Base-by-base conservation (phyloP, 2,113 vertebrate species). In the Marmota monax region DNA sequence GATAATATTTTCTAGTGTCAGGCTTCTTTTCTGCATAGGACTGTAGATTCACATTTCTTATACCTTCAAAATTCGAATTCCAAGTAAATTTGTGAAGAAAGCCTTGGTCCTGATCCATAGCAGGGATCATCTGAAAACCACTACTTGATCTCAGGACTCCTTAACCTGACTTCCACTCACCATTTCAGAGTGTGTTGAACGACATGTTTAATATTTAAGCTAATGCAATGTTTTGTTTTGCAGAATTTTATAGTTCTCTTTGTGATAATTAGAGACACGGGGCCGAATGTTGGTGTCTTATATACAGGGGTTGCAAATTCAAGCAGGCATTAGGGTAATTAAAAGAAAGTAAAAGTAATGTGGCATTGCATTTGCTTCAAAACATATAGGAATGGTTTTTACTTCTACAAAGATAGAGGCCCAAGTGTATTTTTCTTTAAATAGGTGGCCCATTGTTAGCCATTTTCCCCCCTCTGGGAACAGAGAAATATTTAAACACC, bases 1-100 rank as follows among this genome's bases (percentile, higher is more conserved):
- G 85, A 77, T 39, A 87, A 17, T 90, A 56, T n/a, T 92, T 96
- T 65, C 5, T 13, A 90, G 58, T 37, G 80, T 45, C 23, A 94
- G 32, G n/a, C 45, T 86, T 92, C 27, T 76, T 96, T 85, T 78
- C 53, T 88, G 53, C 27, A 10, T 48, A 51, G 82, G 17, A 86
- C 5, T 74, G 13, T 42, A 83, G 56, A 88, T 25, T 94, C 63
- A 63, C 34, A 29, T 79, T 79, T 85, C 45, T 90, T 95, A 58
- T 14, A 27, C 23, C 13, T 14, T 91, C 63, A 78, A 56, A 93
- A 83, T 93, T 85, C 10, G 67, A 84, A 88, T 51, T 45, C 12
- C 73, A 90, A 88, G n/a, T 42, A 51, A 63, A 85, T 91, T 77
- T 42, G 23, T 94, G 8, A 79, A 58, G 56, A 58, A 22, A 58